Evolutionary conservation across 2,113 vertebrate genomes (phyloP), one percentile per base, ranked within the genome.

Genomic region (Gulo gulo): DNA sequence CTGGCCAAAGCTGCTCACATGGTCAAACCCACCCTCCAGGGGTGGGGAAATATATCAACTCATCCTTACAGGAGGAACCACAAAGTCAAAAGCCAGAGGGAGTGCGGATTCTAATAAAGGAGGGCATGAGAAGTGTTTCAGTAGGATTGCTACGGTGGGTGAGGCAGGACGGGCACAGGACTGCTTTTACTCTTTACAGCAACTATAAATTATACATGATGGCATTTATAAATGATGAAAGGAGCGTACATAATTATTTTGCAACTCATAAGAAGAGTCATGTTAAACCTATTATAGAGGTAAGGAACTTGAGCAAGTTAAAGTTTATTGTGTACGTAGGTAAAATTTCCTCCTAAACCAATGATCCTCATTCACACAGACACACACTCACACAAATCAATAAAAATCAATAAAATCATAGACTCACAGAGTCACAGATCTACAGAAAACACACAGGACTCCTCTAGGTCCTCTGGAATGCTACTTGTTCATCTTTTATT

Each of bases 311-410:
- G 34, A 86, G 15, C 39, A 61, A 24, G 31, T 21, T 84, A 52
- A 94, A 89, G 4, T 39, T 80, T 29, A 23, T 20, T 34, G 15
- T 29, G 14, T 34, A 87, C 4, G n/a, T 2, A 87, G 36, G 36
- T 31, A 79, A 96, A 92, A 71, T 78, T 61, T 80, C 45, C 36
- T 61, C n/a, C 42, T 74, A 95, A 88, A 80, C 29, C 12, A 81
- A 24, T 79, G 12, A 69, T 83, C 13, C 13, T 85, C 20, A 52
- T 21, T 12, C 21, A 47, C 9, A 74, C 12, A 42, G 6, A 42
- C 21, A 6, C 71, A 42, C 71, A 74, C 71, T 42, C 36, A 36
- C 67, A 61, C 34, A n/a, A 73, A 76, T 76, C 73, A 45, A 76
- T 47, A 5, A 65, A 67, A 65, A 50, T 71, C n/a, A 84, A 5